Percentiles rank a stretch among this genome's conserved stretches.
Conservation (phyloP, 2,888 invertebrate genomes). For the Mactromeris polynyma region DNA sequence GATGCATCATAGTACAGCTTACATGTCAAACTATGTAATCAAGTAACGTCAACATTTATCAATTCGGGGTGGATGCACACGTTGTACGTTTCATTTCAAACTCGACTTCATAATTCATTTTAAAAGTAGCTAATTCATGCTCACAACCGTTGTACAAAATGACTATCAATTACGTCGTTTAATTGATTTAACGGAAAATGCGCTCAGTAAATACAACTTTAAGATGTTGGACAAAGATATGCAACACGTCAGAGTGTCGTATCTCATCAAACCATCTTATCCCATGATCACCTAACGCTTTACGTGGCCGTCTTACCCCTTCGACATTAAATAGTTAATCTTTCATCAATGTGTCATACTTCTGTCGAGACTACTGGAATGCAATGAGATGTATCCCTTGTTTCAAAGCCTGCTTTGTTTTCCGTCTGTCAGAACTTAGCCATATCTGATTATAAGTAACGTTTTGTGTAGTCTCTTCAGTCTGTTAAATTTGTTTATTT, state of each 20-base stretch:
- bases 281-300: neutral
- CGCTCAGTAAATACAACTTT: neutral
- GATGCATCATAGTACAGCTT: too few species aligned
- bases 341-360: slow-evolving; percentile 8
- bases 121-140: too few species aligned
- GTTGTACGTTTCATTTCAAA: too few species aligned
- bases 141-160: too few species aligned
- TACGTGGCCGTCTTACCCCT: neutral
- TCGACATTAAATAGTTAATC: neutral
- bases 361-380: neutral
- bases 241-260: neutral
- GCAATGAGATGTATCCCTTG: neutral
- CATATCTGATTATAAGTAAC: slow-evolving; percentile 4
- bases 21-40: too few species aligned
- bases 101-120: too few species aligned
- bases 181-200: neutral
- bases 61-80: too few species aligned
- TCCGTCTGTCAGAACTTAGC: neutral
- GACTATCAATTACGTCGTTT: neutral
- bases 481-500: slow-evolving; percentile 3
- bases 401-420: neutral
- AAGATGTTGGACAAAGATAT: neutral
- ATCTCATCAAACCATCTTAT: neutral
- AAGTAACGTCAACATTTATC: too few species aligned
- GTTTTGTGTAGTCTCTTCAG: slow-evolving; percentile 1